Evolutionary conservation across 2,888 invertebrate genomes (phyloP), one percentile per base, ranked within the genome.

Genomic region (Eulithis prunata): DNA sequence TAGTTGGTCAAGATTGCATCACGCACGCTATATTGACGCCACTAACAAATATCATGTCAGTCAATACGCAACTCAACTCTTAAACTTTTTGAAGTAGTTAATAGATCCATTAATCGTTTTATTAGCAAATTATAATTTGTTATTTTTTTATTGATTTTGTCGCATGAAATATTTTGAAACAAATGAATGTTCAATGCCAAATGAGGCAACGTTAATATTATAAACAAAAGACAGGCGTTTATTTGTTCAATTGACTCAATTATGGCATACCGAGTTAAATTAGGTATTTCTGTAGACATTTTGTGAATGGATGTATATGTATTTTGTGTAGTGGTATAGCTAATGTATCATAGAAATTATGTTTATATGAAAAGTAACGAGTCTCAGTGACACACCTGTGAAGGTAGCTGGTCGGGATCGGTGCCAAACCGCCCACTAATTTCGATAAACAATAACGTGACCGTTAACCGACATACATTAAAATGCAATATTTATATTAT

Each of bases 381-480:
- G 75, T 70, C 64, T 72, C 74, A 72, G 62, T 70, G 76, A 75
- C 79, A 85, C 86, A 90, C 87, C 88, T 89, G 87, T 73, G 79
- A 82, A 87, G 85, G 87, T 87, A 81, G 78, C 76, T 72, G 47
- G 75, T 76, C 82, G 82, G 84, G 86, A 80, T 70, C 76, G 69
- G 72, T 81, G 87, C 86, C 87, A 89, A 84, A 68, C 75, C 78
- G 75, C 80, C 81, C 75, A 85, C 84, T 77, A 82, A 83, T 81
- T 81, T 80, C 80, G 80, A 88, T 87, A 87, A 86, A 88, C 85
- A 89, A 89, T 86, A 86, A 82, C 74, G 75, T 71, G 71, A 77
- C 84, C 85, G 86, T 86, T 89, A 86, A 63, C 66, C 75, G 82
- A 75, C 80, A 83, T 78, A 82, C 78, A 82, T 85, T 78, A 78